These are phyloP conservation scores for Aleiodes testaceus DNA, from an alignment of 2,888 invertebrate species.

Conservation along the genomic window DNA sequence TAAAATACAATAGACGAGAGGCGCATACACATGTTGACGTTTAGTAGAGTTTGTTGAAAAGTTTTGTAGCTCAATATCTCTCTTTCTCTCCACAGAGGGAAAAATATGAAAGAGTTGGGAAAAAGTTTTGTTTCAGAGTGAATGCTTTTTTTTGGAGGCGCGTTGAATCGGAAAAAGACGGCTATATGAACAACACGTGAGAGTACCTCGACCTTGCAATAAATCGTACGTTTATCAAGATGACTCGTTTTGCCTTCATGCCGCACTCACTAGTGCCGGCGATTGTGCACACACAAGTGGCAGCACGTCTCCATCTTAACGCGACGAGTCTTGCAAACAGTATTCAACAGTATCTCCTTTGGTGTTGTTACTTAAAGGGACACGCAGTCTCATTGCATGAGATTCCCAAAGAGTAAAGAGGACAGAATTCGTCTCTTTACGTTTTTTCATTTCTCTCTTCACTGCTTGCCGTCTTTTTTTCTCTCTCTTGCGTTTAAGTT, in stretches of 20 bases:
- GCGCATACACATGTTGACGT: slow-evolving; percentile 3
- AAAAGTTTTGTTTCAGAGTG: slow-evolving; percentile 1
- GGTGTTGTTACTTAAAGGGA: slow-evolving; percentile 24
- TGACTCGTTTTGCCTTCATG: slow-evolving; percentile 54
- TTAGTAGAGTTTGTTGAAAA: slow-evolving; percentile 2
- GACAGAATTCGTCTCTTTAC: slow-evolving; percentile 26
- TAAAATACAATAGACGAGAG: slow-evolving; percentile 4
- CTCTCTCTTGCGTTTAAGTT: no score
- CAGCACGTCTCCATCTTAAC: slow-evolving; percentile 50
- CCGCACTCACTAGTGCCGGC: slow-evolving; percentile 40
- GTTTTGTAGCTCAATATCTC: slow-evolving; percentile 20
- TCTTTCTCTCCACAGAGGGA: background rate
- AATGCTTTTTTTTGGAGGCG: background rate
- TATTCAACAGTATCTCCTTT: slow-evolving; percentile 24
- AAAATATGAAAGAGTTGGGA: background rate
- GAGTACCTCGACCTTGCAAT: slow-evolving; percentile 52
- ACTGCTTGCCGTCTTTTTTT: no score
- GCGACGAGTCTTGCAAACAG: slow-evolving; percentile 30
- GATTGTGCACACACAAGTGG: slow-evolving; percentile 49
- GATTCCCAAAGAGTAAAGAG: slow-evolving; percentile 12
- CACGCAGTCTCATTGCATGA: slow-evolving; percentile 34
- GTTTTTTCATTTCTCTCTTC: background rate
- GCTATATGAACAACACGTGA: slow-evolving; percentile 36
- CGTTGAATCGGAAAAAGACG: slow-evolving; percentile 24
- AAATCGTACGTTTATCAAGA: slow-evolving; percentile 57